Base-by-base conservation (phyloP, 1,140 invertebrate species). In the Tetramorium alpestre region DNA sequence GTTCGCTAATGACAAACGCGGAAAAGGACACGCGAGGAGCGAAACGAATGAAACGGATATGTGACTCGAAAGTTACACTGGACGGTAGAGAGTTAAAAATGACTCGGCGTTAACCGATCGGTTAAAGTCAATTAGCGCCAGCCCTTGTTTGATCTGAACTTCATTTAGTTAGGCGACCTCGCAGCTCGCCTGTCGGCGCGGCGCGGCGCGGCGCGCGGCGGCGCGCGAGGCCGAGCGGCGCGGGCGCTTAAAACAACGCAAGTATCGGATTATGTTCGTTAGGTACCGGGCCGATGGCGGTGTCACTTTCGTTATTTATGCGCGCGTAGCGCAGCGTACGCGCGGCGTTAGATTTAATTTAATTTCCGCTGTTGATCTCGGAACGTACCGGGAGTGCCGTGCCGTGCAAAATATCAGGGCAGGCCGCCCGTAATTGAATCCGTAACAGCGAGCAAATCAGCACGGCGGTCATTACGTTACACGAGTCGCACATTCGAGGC, bases 391-490 rank as follows among this genome's bases (percentile, higher is more conserved):
- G 76, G 60, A 84, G 56, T n/a, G 69, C 25, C 75, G 41, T 8
- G 49, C 13, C 84, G 67, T 33, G 62, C 54, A 85, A 90, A 88
- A 90, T 90, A 90, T 75, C 89, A 72, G 60, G 33, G 86, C 86
- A 47, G 47, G 65, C 38, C 49, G 38, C 62, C 56, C 65, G 78
- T 91, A 91, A 91, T 91, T 91, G 88, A 91, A 91, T 91, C 80
- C 87, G 90, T 90, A 91, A 87, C 86, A 49, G 77, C 88, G 62
- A 87, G 86, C 90, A 88, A 91, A 91, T 91, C 86, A 91, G 78
- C 88, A 84, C 62, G 72, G 76, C 78, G 64, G 81, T 91, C 91
- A 91, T 91, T 91, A 87, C 82, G 86, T 91, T 91, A 88, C 84
- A 87, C 88, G 88, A 91, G 85, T 88, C 89, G 77, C 65, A 73